phyloP scores from a whole-genome alignment of 2,888 invertebrate genomes.

The Hecatera dysodea region DNA sequence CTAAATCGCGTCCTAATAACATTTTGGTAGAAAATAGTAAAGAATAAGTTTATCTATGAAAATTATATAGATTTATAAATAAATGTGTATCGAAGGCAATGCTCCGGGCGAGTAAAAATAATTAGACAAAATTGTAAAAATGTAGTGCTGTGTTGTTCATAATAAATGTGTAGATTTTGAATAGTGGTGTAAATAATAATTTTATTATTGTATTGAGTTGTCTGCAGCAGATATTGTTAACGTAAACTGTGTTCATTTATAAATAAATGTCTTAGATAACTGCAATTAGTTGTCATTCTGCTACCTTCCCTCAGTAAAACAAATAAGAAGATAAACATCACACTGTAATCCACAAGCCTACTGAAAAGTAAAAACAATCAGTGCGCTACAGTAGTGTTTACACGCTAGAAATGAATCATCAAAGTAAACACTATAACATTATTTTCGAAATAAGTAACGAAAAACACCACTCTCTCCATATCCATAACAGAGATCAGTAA shows the following conservation, averaged over 20 bases:
- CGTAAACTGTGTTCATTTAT: constrained; percentile 89
- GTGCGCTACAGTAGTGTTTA: neutral
- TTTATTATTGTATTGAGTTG: constrained; percentile 68
- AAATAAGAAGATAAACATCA: neutral
- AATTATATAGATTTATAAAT: constrained; percentile 45
- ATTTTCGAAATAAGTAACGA: neutral
- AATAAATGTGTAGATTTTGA: constrained; percentile 59
- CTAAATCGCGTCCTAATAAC: constrained; percentile 22
- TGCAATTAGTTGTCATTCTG: constrained; percentile 3
- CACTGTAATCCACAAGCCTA: neutral
- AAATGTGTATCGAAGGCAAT: constrained; percentile 69
- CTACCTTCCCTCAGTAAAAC: neutral
- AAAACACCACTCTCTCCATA: neutral
- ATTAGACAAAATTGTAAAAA: constrained; percentile 62
- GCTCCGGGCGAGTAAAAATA: constrained; percentile 68
- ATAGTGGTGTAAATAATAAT: constrained; percentile 65
- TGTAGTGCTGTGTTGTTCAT: constrained; percentile 61
- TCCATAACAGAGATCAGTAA: too few relatives aligned
- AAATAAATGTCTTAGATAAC: constrained; percentile 87
- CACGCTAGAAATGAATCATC: neutral
- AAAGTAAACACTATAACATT: neutral
- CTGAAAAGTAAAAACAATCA: too few relatives aligned
- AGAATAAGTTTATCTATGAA: constrained; percentile 26
- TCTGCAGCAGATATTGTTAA: constrained; percentile 75
- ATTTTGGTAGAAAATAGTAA: constrained; percentile 12